These are phyloP conservation scores for Brenthis hecate DNA, from an alignment of 2,888 invertebrate genomes.

Conservation along the genomic window DNA sequence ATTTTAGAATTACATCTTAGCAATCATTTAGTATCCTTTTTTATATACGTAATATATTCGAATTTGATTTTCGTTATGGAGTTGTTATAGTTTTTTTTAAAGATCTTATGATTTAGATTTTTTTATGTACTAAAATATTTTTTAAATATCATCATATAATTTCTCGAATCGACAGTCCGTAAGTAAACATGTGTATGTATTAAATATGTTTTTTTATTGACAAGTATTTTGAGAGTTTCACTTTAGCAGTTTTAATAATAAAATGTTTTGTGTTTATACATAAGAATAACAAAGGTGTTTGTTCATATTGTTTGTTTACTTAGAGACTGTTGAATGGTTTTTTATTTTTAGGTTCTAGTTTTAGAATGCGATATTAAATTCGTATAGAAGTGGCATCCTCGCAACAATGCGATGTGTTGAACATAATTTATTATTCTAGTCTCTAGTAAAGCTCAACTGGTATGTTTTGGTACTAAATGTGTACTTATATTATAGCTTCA, in stretches of 20 bases:
- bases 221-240: too few relatives aligned
- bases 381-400: neutral
- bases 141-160: too few relatives aligned
- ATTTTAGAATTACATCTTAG: constrained; percentile 15
- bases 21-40: constrained; percentile 19
- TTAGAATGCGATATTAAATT: constrained; percentile 23
- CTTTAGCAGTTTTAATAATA: too few relatives aligned
- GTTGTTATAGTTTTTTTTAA: neutral
- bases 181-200: too few relatives aligned
- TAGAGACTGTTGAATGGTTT: too few relatives aligned
- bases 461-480: constrained; percentile 37
- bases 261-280: too few relatives aligned
- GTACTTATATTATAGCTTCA: constrained; percentile 26
- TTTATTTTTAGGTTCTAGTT: neutral
- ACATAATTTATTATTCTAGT: constrained; percentile 68
- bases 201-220: too few relatives aligned
- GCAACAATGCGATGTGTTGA: constrained; percentile 15
- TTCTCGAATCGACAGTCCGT: too few relatives aligned
- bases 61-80: constrained; percentile 4
- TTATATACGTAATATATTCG: neutral
- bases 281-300: too few relatives aligned
- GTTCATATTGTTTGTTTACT: too few relatives aligned
- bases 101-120: too few relatives aligned
- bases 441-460: constrained; percentile 72
- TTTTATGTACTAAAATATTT: too few relatives aligned